phyloP scores from a whole-genome alignment of 2,797 vertebrate species.

The Alcedo quadribrachys region DNA sequence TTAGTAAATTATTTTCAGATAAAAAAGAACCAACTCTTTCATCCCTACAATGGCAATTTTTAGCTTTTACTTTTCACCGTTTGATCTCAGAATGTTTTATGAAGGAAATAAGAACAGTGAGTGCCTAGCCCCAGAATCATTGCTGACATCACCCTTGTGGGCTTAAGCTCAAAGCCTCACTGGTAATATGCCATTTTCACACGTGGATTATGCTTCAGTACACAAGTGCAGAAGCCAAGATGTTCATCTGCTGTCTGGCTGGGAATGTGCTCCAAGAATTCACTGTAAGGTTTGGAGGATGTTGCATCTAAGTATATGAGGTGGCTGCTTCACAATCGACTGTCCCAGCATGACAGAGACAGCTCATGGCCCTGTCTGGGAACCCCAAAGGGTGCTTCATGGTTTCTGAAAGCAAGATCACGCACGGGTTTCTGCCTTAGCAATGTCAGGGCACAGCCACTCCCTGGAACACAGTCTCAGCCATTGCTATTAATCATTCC shows the following conservation, averaged over 20 bases:
- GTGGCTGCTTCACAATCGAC: background rate
- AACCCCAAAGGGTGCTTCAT: background rate
- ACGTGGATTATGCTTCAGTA: fast-evolving
- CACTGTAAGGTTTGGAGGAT: background rate
- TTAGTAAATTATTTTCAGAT: background rate
- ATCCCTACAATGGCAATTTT: background rate
- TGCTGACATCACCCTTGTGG: background rate
- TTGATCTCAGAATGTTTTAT: background rate
- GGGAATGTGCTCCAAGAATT: background rate
- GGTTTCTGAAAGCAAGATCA: background rate
- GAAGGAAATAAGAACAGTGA: background rate
- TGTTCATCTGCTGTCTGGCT: background rate
- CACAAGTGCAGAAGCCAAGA: background rate
- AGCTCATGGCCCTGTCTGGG: background rate
- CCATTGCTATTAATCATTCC: background rate
- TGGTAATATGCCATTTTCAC: background rate
- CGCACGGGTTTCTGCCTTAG: background rate
- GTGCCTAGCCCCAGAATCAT: background rate
- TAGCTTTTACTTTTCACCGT: background rate
- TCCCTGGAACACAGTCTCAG: background rate
- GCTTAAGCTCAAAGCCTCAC: background rate
- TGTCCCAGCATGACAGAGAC: background rate
- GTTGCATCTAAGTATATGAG: background rate
- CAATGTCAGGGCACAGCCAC: too few relatives aligned
- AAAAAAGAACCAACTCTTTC: background rate